phyloP scores from a whole-genome alignment of 2,797 vertebrate genomes.

The Enteromius argenteus region DNA sequence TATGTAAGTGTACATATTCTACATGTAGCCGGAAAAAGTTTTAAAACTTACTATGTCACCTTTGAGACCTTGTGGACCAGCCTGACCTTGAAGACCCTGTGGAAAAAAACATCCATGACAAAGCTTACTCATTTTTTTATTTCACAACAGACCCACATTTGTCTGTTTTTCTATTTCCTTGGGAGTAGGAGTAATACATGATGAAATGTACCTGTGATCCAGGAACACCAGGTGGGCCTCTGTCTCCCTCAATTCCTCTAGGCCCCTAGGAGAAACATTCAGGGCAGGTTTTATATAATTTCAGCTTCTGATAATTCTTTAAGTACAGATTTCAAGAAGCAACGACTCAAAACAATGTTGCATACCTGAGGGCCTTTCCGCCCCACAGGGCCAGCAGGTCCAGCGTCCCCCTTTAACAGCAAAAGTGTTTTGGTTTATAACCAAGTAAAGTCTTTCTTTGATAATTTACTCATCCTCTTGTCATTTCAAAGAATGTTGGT shows the following conservation, averaged over 20 bases:
- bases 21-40: not conserved
- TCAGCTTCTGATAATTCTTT: not conserved
- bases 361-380: slow-evolving; percentile 78
- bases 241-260: slow-evolving; percentile 75
- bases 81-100: slow-evolving; percentile 77
- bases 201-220: slow-evolving; percentile 77
- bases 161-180: not conserved
- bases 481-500: not conserved
- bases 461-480: not conserved
- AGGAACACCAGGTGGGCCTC: slow-evolving; percentile 72
- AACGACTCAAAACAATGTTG: not conserved
- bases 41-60: slow-evolving; percentile 76
- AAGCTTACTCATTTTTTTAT: not conserved
- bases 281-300: slow-evolving; percentile 1
- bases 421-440: slow-evolving; percentile 22
- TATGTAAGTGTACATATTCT: not conserved
- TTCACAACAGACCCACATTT: not conserved
- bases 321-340: slow-evolving; percentile 16
- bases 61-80: slow-evolving; percentile 77
- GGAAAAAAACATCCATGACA: slow-evolving; percentile 29
- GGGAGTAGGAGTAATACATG: not conserved
- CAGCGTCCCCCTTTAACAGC: slow-evolving; percentile 77
- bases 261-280: slow-evolving; percentile 74
- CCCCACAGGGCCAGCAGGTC: slow-evolving; percentile 77
- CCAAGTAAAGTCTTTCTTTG: not conserved